Percentiles rank a stretch among this genome's conserved stretches.
phyloP scores from a whole-genome alignment of 2,888 invertebrate genomes.

The Apodemia mormo region DNA sequence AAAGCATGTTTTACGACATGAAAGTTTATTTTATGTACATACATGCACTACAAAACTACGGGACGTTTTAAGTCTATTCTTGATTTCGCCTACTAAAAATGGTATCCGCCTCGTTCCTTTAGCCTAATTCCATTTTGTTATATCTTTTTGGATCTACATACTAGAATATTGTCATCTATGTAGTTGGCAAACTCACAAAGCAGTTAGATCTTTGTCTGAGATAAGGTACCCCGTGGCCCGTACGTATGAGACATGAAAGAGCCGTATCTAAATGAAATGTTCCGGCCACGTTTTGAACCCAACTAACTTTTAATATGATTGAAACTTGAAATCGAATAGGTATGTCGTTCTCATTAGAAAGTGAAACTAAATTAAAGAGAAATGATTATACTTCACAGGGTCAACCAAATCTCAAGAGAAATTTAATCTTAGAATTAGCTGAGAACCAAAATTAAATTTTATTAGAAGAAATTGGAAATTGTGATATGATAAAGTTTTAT shows the following conservation, averaged over 20 bases:
- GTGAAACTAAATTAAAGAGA: slow-evolving; percentile 46
- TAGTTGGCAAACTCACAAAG: slow-evolving; percentile 43
- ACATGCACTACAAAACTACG: too few relatives aligned
- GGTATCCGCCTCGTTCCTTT: neutral
- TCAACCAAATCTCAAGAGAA: neutral
- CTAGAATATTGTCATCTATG: slow-evolving; percentile 40
- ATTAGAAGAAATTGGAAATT: too few relatives aligned
- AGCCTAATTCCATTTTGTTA: slow-evolving; percentile 22
- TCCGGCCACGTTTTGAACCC: slow-evolving; percentile 58
- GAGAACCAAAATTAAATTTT: too few relatives aligned
- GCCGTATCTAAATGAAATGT: slow-evolving; percentile 53
- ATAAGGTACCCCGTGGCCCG: slow-evolving; percentile 50
- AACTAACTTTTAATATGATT: slow-evolving; percentile 69
- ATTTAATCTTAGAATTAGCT: too few relatives aligned
- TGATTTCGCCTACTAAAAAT: neutral
- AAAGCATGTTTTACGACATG: too few relatives aligned
- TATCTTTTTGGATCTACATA: slow-evolving; percentile 34
- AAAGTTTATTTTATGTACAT: too few relatives aligned
- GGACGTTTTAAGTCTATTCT: too few relatives aligned
- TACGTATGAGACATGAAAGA: slow-evolving; percentile 49
- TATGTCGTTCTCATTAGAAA: slow-evolving; percentile 65
- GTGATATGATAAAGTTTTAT: too few relatives aligned
- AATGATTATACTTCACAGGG: neutral
- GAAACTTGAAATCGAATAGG: slow-evolving; percentile 66
- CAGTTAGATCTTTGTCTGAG: slow-evolving; percentile 43